phyloP scores from a whole-genome alignment of 1,140 invertebrate species.

The Pollicipes pollicipes region DNA sequence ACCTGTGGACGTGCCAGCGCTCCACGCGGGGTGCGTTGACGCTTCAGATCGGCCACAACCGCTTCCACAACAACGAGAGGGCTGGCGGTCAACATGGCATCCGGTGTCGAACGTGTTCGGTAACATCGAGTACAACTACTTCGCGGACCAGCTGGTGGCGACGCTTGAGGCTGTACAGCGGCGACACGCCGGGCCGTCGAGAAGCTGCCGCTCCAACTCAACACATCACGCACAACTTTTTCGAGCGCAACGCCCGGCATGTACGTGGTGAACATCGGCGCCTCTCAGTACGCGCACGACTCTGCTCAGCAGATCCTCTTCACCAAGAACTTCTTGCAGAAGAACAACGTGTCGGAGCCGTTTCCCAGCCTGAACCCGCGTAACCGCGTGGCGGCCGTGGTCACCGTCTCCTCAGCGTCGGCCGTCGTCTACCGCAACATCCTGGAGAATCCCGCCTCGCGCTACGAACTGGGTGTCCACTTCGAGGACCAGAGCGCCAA shows the following conservation, averaged over 20 bases:
- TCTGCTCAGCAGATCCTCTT: slow-evolving; percentile 53
- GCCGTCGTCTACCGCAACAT: slow-evolving; percentile 78
- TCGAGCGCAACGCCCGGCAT: slow-evolving; percentile 66
- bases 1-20: slow-evolving; percentile 46
- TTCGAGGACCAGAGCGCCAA: slow-evolving; percentile 78
- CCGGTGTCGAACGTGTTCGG: slow-evolving; percentile 67
- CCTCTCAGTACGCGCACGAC: slow-evolving; percentile 17
- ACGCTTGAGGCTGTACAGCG: slow-evolving; percentile 76
- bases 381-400: slow-evolving; percentile 71
- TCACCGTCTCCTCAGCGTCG: slow-evolving; percentile 70
- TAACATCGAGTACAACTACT: slow-evolving; percentile 70
- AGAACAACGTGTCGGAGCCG: slow-evolving; percentile 74
- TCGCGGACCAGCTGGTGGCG: slow-evolving; percentile 61
- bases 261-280: slow-evolving; percentile 67
- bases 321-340: slow-evolving; percentile 67
- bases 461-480: slow-evolving; percentile 88
- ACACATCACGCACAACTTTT: slow-evolving; percentile 76
- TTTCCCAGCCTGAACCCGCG: slow-evolving; percentile 63
- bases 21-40: slow-evolving; percentile 32
- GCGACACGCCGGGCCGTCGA: slow-evolving; percentile 45
- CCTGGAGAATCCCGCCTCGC: slow-evolving; percentile 72
- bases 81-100: slow-evolving; percentile 55
- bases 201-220: slow-evolving; percentile 45
- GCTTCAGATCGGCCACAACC: slow-evolving; percentile 54
- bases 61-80: slow-evolving; percentile 55